Base-by-base conservation (phyloP, 2,113 vertebrate genomes). In the Gadus macrocephalus region DNA sequence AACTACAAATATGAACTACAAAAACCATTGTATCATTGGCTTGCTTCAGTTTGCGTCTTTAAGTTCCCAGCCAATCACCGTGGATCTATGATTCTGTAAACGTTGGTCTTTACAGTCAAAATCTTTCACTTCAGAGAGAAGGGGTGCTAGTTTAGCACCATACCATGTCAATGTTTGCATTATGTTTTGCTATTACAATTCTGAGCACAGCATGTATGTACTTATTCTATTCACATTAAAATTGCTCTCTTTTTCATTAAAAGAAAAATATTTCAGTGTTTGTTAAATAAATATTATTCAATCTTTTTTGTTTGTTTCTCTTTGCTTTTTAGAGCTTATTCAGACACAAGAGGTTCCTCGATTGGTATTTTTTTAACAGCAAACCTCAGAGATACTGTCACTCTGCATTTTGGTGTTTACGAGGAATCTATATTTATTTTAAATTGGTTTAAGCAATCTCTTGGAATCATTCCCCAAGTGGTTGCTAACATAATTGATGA, bases 11-110 rank as follows among this genome's bases (percentile, higher is more conserved):
- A 49, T 49, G 42, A 49, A 49, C 6, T 49, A 14, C 42, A 6
- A 49, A 6, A 49, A 49, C 7, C 42, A 42, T 42, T 42, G 42
- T 6, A 49, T 49, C 42, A 49, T 49, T 49, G 42, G 42, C 42
- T 49, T 49, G 42, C 42, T 49, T 49, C 42, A 49, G 42, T 49
- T 49, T 49, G 42, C 42, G 42, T 49, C 42, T 14, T 62, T 62
- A 22, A 62, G 67, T 53, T 71, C 70, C 7, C 77, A 81, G 71
- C 86, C 86, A 82, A 79, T 81, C 80, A 64, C 22, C 14, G 4
- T 3, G 7, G 65, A 62, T 78, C 73, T 76, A 14, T 42, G 65
- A 55, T 35, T 25, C 65, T n/a, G 55, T n/a, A 56, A 66, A 49
- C 64, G 4, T 2, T 59, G 68, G 3, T 60, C 35, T 14, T 14